These are phyloP conservation scores for Drosophila prosaltans DNA, from an alignment of 1,140 invertebrate genomes.

Conservation along the genomic window DNA sequence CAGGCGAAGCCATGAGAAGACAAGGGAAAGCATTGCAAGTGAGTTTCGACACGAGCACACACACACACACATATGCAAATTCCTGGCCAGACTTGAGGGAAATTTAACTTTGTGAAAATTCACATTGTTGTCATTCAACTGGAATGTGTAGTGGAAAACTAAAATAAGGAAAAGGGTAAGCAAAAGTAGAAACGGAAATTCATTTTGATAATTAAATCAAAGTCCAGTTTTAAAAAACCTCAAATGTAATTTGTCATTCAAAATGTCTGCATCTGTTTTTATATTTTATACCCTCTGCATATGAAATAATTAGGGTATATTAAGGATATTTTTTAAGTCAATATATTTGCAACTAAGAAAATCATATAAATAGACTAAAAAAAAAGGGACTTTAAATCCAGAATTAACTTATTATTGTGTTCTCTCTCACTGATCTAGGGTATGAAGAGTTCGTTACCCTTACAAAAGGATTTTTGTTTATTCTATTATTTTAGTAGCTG, in stretches of 20 bases:
- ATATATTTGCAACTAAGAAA: no score
- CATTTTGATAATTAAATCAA: slow-evolving; percentile 65
- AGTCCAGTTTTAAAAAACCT: slow-evolving; percentile 50
- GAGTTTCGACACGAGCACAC: slow-evolving; percentile 8
- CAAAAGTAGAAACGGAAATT: slow-evolving; percentile 36
- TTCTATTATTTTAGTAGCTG: background rate
- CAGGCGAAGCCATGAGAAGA: background rate
- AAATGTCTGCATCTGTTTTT: slow-evolving; percentile 33
- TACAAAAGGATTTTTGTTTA: background rate
- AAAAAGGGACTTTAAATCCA: no score
- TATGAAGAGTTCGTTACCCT: background rate
- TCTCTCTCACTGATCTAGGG: background rate
- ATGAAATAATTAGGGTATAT: background rate
- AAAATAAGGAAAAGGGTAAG: background rate
- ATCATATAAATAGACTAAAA: no score
- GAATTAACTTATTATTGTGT: no score
- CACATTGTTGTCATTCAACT: slow-evolving; percentile 20
- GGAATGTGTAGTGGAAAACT: background rate
- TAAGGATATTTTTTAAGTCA: no score
- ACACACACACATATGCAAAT: slow-evolving; percentile 29
- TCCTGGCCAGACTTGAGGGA: slow-evolving; percentile 35
- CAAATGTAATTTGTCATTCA: slow-evolving; percentile 57
- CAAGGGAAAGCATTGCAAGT: slow-evolving; percentile 14
- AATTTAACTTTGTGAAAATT: slow-evolving; percentile 40
- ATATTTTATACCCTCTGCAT: background rate